Evolutionary conservation across 1,140 invertebrate genomes (phyloP), one percentile per base, ranked within the genome.

Genomic region (Papilio xuthus): DNA sequence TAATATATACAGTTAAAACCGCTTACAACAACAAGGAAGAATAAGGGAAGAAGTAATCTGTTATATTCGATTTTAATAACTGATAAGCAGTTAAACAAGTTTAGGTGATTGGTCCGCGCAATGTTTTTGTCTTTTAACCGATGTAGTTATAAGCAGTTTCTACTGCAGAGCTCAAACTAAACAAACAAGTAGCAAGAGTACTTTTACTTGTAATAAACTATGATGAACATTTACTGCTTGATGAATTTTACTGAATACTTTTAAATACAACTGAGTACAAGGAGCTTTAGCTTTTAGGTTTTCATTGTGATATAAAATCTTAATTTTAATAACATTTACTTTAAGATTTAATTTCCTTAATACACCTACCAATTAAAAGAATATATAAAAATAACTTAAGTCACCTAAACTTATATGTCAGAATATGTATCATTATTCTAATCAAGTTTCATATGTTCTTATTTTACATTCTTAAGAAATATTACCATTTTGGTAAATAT

Each of bases 261-360:
- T 13, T 44, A 44, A 13, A 44, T 12, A 10, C 42, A 44, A 44
- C 6, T 53, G n/a, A 20, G 18, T 53, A 53, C 18, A 53, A 37
- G 7, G 44, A 47, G 3, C n/a, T 53, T 63, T 28, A 28, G 10
- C 12, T 63, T 12, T 28, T 63, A 13, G 15, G 26, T 63, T 63
- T 28, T 28, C 50, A 53, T 53, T 8, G 7, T 20, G 18, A 1
- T n/a, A 53, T 53, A 47, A 18, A 47, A 47, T 0, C n/a, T 53
- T 60, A 26, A 60, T 60, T 26, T 60, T 60, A 26, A 26, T 60
- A 28, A 60, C 60, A 28, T 32, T 60, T 63, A 26, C 56, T 63
- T 63, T 56, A 60, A 26, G 56, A 63, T 63, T 67, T 67, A 13
- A 28, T 67, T 67, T 67, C 6, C 26, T 67, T 67, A 28, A 15